Conservation (phyloP, 2,888 invertebrate species). For the Chirona hameri region DNA sequence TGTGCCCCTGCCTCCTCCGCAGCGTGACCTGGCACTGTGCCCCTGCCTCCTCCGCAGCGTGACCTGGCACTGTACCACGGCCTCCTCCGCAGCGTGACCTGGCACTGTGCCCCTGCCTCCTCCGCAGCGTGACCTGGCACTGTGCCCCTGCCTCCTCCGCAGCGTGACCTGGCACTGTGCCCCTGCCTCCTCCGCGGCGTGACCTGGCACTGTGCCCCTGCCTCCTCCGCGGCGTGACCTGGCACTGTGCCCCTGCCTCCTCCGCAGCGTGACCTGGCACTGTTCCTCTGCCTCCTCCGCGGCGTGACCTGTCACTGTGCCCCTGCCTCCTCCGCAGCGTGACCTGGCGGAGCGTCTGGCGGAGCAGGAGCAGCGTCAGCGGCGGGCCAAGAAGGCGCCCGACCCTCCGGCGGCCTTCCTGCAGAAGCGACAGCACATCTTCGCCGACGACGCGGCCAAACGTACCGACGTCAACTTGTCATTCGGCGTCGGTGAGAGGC, state of each 20-base stretch:
- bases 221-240: too few relatives aligned
- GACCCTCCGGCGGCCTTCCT: conserved; percentile 2
- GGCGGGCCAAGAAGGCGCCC: not conserved
- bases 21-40: not conserved
- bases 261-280: not conserved
- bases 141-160: not conserved
- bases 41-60: not conserved
- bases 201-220: too few relatives aligned
- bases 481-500: conserved; percentile 11
- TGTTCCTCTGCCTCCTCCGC: too few relatives aligned
- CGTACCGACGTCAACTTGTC: not conserved
- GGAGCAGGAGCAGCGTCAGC: conserved; percentile 12
- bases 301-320: too few relatives aligned
- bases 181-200: not conserved
- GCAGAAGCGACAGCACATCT: conserved; percentile 1
- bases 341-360: not conserved
- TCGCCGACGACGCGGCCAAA: not conserved
- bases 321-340: not conserved
- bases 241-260: too few relatives aligned
- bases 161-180: not conserved
- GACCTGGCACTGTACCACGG: too few relatives aligned
- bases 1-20: too few relatives aligned
- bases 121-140: too few relatives aligned
- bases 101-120: too few relatives aligned
- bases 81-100: too few relatives aligned